Conservation (phyloP, 2,113 vertebrate genomes). For the Elaphurus davidianus region DNA sequence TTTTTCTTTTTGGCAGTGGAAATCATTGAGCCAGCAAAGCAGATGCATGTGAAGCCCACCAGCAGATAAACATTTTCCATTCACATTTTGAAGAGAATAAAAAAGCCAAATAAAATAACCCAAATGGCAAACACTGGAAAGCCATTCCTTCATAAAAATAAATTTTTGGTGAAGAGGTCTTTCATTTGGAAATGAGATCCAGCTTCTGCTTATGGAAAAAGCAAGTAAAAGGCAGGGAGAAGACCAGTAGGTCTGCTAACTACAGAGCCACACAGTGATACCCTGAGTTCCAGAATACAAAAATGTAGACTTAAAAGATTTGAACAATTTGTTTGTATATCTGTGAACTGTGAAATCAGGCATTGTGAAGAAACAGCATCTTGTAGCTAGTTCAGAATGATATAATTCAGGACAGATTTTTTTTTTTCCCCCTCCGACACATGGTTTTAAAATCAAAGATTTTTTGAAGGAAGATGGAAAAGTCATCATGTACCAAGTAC, state of each 20-base stretch:
- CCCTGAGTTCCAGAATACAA: background rate
- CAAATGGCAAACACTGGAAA: slow-evolving; percentile 73
- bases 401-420: slow-evolving; percentile 67
- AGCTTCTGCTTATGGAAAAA: slow-evolving; percentile 76
- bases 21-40: slow-evolving; percentile 59
- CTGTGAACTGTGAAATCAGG: slow-evolving; percentile 44
- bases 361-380: background rate
- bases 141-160: slow-evolving; percentile 79
- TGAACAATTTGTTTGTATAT: slow-evolving; percentile 47
- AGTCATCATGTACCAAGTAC: slow-evolving; percentile 54
- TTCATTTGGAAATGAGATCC: slow-evolving; percentile 84
- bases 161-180: slow-evolving; percentile 76
- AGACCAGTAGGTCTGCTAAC: slow-evolving; percentile 43
- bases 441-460: slow-evolving; percentile 72
- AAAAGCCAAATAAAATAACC: slow-evolving; percentile 77
- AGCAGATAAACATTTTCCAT: slow-evolving; percentile 80
- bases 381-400: slow-evolving; percentile 50
- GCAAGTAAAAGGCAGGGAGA: slow-evolving; percentile 53
- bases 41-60: slow-evolving; percentile 73
- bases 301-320: slow-evolving; percentile 55
- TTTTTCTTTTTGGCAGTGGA: slow-evolving; percentile 46
- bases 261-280: slow-evolving; percentile 27
- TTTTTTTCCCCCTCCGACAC: background rate
- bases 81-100: slow-evolving; percentile 75
- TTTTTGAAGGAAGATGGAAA: slow-evolving; percentile 77